Evolutionary conservation across 2,888 invertebrate genomes (phyloP).

Genomic region (Panzeria rudis): DNA sequence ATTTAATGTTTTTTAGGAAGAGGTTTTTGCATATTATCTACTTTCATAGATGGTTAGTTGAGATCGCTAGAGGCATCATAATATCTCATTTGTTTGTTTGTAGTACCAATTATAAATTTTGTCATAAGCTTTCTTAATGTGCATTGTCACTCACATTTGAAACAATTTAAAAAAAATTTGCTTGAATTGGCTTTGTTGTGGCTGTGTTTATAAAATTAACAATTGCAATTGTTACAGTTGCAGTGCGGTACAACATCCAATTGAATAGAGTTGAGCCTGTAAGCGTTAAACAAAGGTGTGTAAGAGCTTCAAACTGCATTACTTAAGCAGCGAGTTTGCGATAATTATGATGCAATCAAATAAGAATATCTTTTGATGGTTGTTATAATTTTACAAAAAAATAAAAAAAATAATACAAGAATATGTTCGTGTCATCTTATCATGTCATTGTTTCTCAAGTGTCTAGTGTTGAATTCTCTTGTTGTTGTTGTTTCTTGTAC

Average conservation of each 20-base stretch:
- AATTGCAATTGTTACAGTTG: slow-evolving; percentile 67
- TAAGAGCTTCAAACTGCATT: slow-evolving; percentile 63
- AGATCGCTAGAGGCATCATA: slow-evolving; percentile 39
- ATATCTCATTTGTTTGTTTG: slow-evolving; percentile 63
- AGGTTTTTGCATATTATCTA: background rate
- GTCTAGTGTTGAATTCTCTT: slow-evolving; percentile 35
- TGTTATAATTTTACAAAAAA: slow-evolving; percentile 31
- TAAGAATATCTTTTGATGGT: slow-evolving; percentile 54
- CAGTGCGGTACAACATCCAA: slow-evolving; percentile 33
- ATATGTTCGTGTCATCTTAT: slow-evolving; percentile 73
- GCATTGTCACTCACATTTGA: slow-evolving; percentile 2
- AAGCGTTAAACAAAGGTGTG: slow-evolving; percentile 52
- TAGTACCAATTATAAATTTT: slow-evolving; percentile 66
- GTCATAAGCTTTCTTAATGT: slow-evolving; percentile 44
- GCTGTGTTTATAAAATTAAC: slow-evolving; percentile 35
- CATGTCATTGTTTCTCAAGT: slow-evolving; percentile 46
- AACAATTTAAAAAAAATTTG: slow-evolving; percentile 34
- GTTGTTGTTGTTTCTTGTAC: slow-evolving; percentile 10
- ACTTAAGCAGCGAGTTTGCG: slow-evolving; percentile 57
- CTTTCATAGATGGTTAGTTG: slow-evolving; percentile 38
- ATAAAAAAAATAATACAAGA: slow-evolving; percentile 28
- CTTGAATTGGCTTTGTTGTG: slow-evolving; percentile 29
- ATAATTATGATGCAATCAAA: slow-evolving; percentile 57
- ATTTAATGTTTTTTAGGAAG: background rate
- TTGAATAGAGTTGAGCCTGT: slow-evolving; percentile 49